Conservation (phyloP, 2,113 vertebrate genomes). For the Ivindomyrus marchei region DNA sequence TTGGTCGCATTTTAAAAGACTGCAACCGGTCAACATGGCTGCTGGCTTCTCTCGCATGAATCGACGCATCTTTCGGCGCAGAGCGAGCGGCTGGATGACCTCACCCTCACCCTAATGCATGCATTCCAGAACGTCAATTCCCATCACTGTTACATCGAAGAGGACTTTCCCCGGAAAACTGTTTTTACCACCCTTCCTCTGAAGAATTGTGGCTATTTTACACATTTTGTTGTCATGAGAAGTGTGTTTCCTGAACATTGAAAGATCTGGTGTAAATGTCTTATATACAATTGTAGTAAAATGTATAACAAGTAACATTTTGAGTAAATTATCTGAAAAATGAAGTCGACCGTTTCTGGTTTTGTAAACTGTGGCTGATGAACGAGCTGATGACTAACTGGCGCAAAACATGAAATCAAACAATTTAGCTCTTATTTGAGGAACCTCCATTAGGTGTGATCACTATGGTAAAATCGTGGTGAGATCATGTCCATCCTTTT, state of each 20-base stretch:
- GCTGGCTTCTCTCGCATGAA: not conserved
- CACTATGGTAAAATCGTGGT: not conserved
- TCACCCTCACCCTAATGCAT: not conserved
- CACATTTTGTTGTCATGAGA: constrained; percentile 2
- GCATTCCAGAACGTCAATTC: not conserved
- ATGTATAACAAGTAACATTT: constrained; percentile 38
- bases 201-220: constrained; percentile 14
- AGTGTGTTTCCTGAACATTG: constrained; percentile 23
- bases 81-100: not conserved
- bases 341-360: not conserved
- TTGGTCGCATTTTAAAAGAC: not conserved
- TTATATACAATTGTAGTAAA: constrained; percentile 35
- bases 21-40: not conserved
- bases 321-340: constrained; percentile 48
- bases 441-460: not conserved
- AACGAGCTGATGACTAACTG: not conserved
- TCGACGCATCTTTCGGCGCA: not conserved
- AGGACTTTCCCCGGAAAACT: not conserved
- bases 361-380: not conserved
- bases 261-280: constrained; percentile 33
- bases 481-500: not conserved
- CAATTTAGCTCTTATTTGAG: not conserved
- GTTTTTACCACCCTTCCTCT: constrained; percentile 10
- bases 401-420: not conserved
- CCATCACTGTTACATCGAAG: not conserved